Conservation (phyloP, 2,797 vertebrate genomes). For the Cyprinodon diabolis region DNA sequence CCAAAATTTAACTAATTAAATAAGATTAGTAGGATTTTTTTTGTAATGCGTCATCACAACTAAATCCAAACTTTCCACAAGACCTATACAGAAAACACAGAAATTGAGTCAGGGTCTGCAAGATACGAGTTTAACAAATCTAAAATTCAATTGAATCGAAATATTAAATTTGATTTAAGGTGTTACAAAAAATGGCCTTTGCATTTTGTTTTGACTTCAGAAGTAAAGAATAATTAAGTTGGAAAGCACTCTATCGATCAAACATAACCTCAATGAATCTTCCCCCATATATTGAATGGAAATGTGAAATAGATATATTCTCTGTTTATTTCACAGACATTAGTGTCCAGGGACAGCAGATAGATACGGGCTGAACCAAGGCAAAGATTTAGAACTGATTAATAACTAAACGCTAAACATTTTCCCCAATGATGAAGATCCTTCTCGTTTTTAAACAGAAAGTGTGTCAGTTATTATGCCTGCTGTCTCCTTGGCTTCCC, state of each 20-base stretch:
- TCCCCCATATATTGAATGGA: neutral
- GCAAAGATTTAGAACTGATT: constrained; percentile 23
- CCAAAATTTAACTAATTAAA: constrained; percentile 26
- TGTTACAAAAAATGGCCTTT: too few relatives aligned
- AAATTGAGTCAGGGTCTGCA: too few relatives aligned
- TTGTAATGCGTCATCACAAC: neutral
- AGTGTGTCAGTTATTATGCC: constrained; percentile 58
- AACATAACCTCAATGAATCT: neutral
- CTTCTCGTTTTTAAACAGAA: constrained; percentile 60
- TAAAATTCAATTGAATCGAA: too few relatives aligned
- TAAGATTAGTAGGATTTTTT: neutral
- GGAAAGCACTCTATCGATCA: neutral
- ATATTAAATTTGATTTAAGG: too few relatives aligned
- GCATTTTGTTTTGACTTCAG: neutral
- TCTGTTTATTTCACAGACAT: constrained; percentile 10
- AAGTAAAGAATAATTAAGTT: neutral
- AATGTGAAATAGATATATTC: neutral
- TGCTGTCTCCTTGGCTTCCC: constrained; percentile 35
- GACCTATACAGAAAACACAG: too few relatives aligned
- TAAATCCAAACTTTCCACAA: too few relatives aligned
- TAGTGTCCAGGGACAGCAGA: constrained; percentile 14
- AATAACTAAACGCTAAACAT: constrained; percentile 46
- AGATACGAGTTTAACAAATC: too few relatives aligned
- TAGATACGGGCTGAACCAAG: constrained; percentile 13
- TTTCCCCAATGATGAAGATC: constrained; percentile 37